Evolutionary conservation across 2,113 vertebrate genomes (phyloP).

Genomic region (Neopipo cinnamomea): DNA sequence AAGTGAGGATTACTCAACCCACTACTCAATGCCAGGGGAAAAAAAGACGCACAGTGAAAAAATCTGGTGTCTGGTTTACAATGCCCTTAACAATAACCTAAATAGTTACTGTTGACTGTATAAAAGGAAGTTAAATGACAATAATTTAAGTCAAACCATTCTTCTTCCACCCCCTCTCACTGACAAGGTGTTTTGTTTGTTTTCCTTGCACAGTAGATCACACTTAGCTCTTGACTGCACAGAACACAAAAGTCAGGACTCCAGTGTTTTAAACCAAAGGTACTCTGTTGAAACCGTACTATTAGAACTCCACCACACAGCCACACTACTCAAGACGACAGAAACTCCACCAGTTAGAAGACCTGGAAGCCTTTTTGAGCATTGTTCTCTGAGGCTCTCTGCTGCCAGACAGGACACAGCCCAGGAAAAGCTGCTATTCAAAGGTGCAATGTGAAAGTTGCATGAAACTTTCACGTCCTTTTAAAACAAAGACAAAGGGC

Average conservation of each 20-base stretch:
- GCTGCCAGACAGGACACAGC: not conserved
- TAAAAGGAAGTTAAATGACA: not conserved
- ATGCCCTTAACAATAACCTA: not conserved
- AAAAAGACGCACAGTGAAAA: not conserved
- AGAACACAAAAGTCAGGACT: not conserved
- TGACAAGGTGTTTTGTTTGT: not conserved
- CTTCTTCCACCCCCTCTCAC: not conserved
- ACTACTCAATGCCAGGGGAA: not conserved
- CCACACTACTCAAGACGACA: not conserved
- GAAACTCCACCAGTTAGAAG: not conserved
- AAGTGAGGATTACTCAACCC: not conserved
- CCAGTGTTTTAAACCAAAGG: not conserved
- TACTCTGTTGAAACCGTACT: not conserved
- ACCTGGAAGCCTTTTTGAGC: not conserved
- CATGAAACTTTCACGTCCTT: not conserved
- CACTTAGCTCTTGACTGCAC: not conserved
- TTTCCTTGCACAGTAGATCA: not conserved
- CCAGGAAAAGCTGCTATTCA: not conserved
- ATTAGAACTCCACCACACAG: not conserved
- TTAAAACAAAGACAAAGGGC: constrained; percentile 3
- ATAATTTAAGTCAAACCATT: not conserved
- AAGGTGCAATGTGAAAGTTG: not conserved
- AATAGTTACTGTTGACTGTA: not conserved
- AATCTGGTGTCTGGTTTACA: not conserved
- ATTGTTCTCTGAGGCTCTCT: not conserved